Conservation (phyloP, 2,797 vertebrate genomes). For the Semaprochilodus insignis region DNA sequence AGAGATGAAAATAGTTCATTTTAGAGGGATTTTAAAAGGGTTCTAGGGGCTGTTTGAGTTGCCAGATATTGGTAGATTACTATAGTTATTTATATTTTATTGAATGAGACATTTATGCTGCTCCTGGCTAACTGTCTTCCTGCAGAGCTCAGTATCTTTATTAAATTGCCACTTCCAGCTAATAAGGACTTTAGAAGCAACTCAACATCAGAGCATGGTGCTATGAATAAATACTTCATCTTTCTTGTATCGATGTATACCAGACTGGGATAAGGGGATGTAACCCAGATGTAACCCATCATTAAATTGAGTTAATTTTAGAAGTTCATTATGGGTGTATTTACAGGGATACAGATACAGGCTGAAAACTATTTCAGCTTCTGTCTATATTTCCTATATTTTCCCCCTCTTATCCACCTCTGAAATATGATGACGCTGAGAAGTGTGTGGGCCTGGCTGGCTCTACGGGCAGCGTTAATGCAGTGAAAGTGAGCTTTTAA, state of each 20-base stretch:
- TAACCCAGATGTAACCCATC: neutral
- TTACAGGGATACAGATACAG: too few species aligned
- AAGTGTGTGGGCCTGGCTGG: slow-evolving; percentile 1
- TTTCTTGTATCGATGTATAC: neutral
- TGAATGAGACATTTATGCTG: neutral
- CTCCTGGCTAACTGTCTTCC: neutral
- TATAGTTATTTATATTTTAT: neutral
- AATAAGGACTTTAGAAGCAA: too few species aligned
- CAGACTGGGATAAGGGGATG: neutral
- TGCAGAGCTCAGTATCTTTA: too few species aligned
- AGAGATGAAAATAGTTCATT: neutral
- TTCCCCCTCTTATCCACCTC: neutral
- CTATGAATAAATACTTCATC: neutral
- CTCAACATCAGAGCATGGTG: too few species aligned
- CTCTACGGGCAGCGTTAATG: slow-evolving; percentile 22
- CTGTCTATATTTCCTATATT: neutral
- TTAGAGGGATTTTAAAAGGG: neutral
- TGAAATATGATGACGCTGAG: slow-evolving; percentile 42
- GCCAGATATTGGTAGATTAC: neutral
- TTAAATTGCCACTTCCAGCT: too few species aligned
- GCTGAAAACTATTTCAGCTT: neutral
- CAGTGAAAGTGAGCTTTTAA: slow-evolving; percentile 47
- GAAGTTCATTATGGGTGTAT: neutral
- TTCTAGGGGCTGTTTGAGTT: neutral
- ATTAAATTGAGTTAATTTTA: neutral